Percentiles rank a stretch among this genome's conserved stretches.
Conservation (phyloP, 2,797 vertebrate genomes). For the Silurus lanzhouensis region DNA sequence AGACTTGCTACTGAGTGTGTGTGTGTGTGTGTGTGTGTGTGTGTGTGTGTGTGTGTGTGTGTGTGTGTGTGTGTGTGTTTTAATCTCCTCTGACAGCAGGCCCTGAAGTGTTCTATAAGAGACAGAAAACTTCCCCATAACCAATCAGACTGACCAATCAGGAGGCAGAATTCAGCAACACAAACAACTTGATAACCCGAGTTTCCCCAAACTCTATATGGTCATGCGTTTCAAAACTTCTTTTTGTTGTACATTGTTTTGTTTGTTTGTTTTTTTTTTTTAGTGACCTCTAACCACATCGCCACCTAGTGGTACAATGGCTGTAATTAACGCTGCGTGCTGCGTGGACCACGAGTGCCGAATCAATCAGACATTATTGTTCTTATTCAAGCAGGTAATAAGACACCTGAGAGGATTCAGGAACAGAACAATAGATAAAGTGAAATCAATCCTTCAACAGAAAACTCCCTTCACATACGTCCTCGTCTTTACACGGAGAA, state of each 20-base stretch:
- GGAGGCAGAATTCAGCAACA: not conserved
- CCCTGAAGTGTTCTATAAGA: too few relatives aligned
- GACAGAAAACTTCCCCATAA: not conserved
- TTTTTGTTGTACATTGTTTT: not conserved
- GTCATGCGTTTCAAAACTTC: not conserved
- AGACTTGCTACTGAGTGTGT: not conserved
- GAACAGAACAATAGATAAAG: not conserved
- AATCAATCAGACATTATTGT: slow-evolving; percentile 12
- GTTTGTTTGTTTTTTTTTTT: not conserved
- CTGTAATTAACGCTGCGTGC: not conserved
- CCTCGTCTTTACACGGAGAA: too few relatives aligned
- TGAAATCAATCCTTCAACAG: not conserved
- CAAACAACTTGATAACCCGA: not conserved
- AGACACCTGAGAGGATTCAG: not conserved
- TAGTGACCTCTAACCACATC: not conserved
- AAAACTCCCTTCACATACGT: too few relatives aligned
- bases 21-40: too few relatives aligned
- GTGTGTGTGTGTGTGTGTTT: too few relatives aligned
- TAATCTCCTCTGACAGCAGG: not conserved
- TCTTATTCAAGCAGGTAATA: not conserved
- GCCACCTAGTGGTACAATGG: not conserved
- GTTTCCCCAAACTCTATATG: too few relatives aligned
- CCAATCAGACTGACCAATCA: not conserved
- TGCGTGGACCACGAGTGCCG: not conserved
- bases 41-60: too few relatives aligned